Evolutionary conservation across 2,888 invertebrate genomes (phyloP).

Genomic region (Acanthopleura granulata): DNA sequence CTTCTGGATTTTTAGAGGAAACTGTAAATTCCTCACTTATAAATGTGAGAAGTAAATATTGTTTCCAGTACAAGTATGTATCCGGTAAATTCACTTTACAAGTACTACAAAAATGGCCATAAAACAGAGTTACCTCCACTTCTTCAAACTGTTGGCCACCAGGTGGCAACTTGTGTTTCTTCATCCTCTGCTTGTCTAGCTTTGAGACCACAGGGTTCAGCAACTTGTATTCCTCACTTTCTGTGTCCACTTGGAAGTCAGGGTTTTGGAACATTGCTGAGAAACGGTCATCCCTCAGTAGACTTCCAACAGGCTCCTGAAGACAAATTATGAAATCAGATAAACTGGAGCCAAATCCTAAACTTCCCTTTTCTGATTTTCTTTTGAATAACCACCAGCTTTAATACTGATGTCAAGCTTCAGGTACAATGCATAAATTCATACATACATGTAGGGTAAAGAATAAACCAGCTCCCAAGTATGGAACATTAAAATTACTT

Average conservation of each 20-base stretch:
- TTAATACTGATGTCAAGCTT: too few relatives aligned
- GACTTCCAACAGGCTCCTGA: slow-evolving; percentile 67
- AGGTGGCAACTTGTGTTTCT: slow-evolving; percentile 40
- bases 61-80: too few relatives aligned
- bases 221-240: slow-evolving; percentile 86
- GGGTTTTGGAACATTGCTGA: slow-evolving; percentile 91
- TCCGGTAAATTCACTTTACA: too few relatives aligned
- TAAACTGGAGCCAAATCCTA: too few relatives aligned
- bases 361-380: too few relatives aligned
- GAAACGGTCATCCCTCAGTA: slow-evolving; percentile 91
- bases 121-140: slow-evolving; percentile 39
- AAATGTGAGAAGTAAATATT: neutral
- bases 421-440: too few relatives aligned
- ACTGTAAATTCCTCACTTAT: too few relatives aligned
- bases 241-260: slow-evolving; percentile 90
- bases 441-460: too few relatives aligned
- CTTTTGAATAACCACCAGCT: too few relatives aligned
- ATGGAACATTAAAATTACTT: too few relatives aligned
- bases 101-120: neutral
- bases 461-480: too few relatives aligned
- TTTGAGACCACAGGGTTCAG: slow-evolving; percentile 90
- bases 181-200: slow-evolving; percentile 75
- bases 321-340: neutral
- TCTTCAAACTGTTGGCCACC: slow-evolving; percentile 50
- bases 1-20: too few relatives aligned